Base-by-base conservation (phyloP, 2,888 invertebrate species). In the Sphaerophoria rueppellii region DNA sequence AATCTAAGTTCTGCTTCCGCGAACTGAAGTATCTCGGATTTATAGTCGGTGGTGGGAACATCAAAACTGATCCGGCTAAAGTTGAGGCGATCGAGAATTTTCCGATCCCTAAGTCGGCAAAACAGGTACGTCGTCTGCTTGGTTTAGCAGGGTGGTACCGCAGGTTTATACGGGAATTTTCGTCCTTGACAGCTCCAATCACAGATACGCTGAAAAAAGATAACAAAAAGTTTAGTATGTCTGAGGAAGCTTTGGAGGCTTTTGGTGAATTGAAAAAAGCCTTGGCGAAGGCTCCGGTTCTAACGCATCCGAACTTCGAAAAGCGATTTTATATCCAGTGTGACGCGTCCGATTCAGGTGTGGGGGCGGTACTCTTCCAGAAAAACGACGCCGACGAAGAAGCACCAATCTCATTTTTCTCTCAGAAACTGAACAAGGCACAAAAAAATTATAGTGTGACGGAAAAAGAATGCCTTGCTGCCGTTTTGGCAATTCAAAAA, bases 1-100 rank as follows among this genome's bases (percentile, higher is more conserved):
- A 82, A 16, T 52, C 48, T 0, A 73, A 60, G 46, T 24, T 87
- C n/a, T 87, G 80, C 48, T 86, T 86, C 34, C 73, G 35, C 34
- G 83, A 87, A 34, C 52, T 87, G 5, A 69, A 55, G n/a, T 79
- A 87, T 43, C 14, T 86, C 7, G 79, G 81, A 4, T 86, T 82
- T 24, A 69, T 40, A 40, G 40, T 40, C 4, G 40, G 40, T 86
- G n/a, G 72, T 3, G 86, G 79, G 0, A 24, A 35, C 7, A 12
- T 86, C 2, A 74, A 60, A 24, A 79, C 83, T 0, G 83, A 87
- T 24, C 67, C 79, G 0, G 75, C 69, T 2, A 86, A 86, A 34
- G 70, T 87, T 1, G 16, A 37, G 7, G 86, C 72, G 0, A 86
- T 82, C 6, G 75, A 74, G 14, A 40, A 78, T 3, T 60, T 73